Evolutionary conservation across 2,113 vertebrate genomes (phyloP), one percentile per base, ranked within the genome.

Genomic region (Odocoileus hemionus): DNA sequence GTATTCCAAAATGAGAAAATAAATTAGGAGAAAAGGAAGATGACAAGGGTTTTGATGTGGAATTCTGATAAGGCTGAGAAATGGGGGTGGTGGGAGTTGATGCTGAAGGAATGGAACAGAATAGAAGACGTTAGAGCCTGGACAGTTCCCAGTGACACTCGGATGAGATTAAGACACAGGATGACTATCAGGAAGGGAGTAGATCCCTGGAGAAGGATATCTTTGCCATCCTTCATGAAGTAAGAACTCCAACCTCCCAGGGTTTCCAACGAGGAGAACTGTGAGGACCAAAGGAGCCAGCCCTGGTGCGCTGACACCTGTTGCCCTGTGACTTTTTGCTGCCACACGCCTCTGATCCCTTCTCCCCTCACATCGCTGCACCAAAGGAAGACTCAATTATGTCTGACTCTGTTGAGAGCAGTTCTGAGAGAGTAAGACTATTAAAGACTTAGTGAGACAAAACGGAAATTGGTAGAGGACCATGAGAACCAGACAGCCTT

Each of bases 381-480:
- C 28, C 30, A 45, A 60, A 23, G 7, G 5, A 61, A 43, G 6
- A 50, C 43, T 83, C 12, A 55, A 88, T 85, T 3, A 67, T 21
- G 25, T 89, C 60, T 91, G 45, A 45, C 43, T 87, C 87, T 91
- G 47, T 23, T 55, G 54, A 70, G 15, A 87, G 19, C 25, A 83
- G 2, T 85, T 95, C 11, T 86, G 39, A 86, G 90, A 89, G 28
- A 86, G 33, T 74, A 55, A 61, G 30, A 79, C 11, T 54, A 70
- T 85, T 85, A 70, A 92, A 74, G 52, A 28, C 6, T 94, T 39
- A 11, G 11, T 17, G 78, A 86, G 7, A 95, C 45, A 74, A 95
- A 89, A 54, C 25, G 16, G 5, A 89, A 96, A 89, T 3, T 67
- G 57, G 91, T 17, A 16, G 50, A 36, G 19, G 70, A 15, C 60